Evolutionary conservation across 1,140 invertebrate species (phyloP), one percentile per base, ranked within the genome.

Genomic region (Tetragnatha versicolor): DNA sequence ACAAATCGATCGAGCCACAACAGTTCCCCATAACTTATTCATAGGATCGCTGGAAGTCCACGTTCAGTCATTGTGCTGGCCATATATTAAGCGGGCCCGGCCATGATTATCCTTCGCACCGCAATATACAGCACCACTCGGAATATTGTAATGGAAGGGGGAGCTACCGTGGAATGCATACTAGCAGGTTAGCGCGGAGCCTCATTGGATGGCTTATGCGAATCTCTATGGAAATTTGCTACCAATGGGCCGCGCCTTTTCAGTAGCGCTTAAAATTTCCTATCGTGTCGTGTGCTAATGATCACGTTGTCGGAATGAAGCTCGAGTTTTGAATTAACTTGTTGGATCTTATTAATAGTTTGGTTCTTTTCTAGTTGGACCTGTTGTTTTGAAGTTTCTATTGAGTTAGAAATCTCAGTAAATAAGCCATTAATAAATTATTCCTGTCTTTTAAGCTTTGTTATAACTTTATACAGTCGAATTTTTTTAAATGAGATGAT

Each of bases 11-110:
- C 9, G 29, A 12, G 35, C 45, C 27, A 33, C 9, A 47, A 37
- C 17, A 70, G 29, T n/a, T 35, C 45, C 47, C 5, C 45, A 53
- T 70, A 27, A 70, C 66, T 70, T 70, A 70, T 70, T 70, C 66
- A 70, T 70, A 49, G 55, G 51, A 53, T 70, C 45, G 47, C 31
- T n/a, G 20, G 31, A 22, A 53, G 66, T 33, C 66, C 47, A 53
- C 55, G 35, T 49, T 37, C 49, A 25, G 60, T 42, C 60, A 42
- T 63, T 63, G 22, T 20, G 33, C 2, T 22, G 37, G 33, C 60
- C 60, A 42, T 63, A 63, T 42, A 63, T 63, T 63, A 63, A 33
- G 42, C 31, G 20, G 27, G 33, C 60, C 37, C 27, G 33, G 37
- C 60, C 27, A 63, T 63, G 60, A 63, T 63, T 63, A 63, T 37